Base-by-base conservation (phyloP, 2,113 vertebrate genomes). In the Pteronura brasiliensis region DNA sequence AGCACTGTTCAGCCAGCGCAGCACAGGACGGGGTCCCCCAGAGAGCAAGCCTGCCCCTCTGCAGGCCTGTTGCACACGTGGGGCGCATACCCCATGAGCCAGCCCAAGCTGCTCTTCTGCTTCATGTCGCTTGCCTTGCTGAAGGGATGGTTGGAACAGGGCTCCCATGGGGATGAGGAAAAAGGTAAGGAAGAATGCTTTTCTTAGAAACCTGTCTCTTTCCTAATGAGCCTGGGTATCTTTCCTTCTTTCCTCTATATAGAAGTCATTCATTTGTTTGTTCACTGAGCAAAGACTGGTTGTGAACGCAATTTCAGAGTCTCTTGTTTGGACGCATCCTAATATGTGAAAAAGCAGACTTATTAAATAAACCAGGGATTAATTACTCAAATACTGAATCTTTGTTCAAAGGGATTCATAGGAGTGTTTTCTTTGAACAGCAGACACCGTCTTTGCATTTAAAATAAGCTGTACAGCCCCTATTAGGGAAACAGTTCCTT, bases 271-370 rank as follows among this genome's bases (percentile, higher is more conserved):
- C 25, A 2, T 76, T 93, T 2, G 1, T 59, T 95, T 31, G 25
- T 80, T 81, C 67, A 29, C 31, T 94, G 88, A 92, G 71, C 47
- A 83, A 36, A 63, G 39, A 25, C 29, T 88, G 36, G n/a, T 85
- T 74, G 69, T 83, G 69, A 88, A 29, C 0, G 0, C 74, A 67
- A 57, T 93, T 18, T 31, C 36, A 84, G 39, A 27, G 8, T 80
- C 13, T 63, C 15, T 83, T 88, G 72, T 89, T 94, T 67, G 59
- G 20, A 69, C 25, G 49, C 65, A 69, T 77, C 27, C 25, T 85
- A 77, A 39, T 65, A 55, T 47, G 18, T 83, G 77, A 95, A 96
- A 88, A 93, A 55, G 21, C 83, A 95, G 44, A 65, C 34, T 86
- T 69, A 69, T 18, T 89, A 80, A 59, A 42, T 42, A 67, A 90